These are phyloP conservation scores for Sinocyclocheilus anophthalmus DNA, from an alignment of 2,113 vertebrate species.

Conservation along the genomic window DNA sequence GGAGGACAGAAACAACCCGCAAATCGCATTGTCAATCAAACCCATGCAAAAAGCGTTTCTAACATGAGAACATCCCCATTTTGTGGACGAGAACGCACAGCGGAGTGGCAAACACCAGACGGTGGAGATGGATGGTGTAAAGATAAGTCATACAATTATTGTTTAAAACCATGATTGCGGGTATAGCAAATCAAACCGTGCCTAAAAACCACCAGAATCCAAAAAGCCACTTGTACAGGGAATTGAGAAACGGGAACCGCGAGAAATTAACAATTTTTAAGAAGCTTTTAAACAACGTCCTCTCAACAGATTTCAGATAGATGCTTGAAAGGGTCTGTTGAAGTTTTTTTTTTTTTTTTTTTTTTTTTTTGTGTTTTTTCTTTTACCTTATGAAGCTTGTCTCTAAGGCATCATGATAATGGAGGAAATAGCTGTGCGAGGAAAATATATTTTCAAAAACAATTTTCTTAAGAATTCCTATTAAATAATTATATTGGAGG, in stretches of 20 bases:
- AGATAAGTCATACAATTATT: slow-evolving; percentile 20
- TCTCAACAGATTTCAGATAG: background rate
- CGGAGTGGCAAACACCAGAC: slow-evolving; percentile 89
- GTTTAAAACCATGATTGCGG: background rate
- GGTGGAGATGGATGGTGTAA: slow-evolving; percentile 62
- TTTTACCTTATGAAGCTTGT: too few relatives aligned
- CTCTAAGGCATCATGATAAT: slow-evolving; percentile 91
- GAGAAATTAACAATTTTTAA: slow-evolving; percentile 12
- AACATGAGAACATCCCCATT: too few relatives aligned
- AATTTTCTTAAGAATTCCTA: background rate
- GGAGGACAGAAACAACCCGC: too few relatives aligned
- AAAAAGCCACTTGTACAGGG: slow-evolving; percentile 93
- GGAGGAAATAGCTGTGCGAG: slow-evolving; percentile 87
- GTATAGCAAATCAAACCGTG: background rate
- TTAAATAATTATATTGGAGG: too few relatives aligned
- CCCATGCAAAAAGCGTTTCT: background rate
- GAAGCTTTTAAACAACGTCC: background rate
- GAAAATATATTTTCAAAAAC: background rate
- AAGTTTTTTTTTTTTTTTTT: too few relatives aligned
- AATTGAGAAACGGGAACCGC: slow-evolving; percentile 88
- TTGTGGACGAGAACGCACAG: too few relatives aligned
- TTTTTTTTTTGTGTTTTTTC: too few relatives aligned
- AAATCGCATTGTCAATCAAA: background rate
- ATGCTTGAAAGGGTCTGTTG: background rate
- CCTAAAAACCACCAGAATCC: slow-evolving; percentile 87